Evolutionary conservation across 1,140 invertebrate species (phyloP), one percentile per base, ranked within the genome.

Genomic region (Drosophila mauritiana): DNA sequence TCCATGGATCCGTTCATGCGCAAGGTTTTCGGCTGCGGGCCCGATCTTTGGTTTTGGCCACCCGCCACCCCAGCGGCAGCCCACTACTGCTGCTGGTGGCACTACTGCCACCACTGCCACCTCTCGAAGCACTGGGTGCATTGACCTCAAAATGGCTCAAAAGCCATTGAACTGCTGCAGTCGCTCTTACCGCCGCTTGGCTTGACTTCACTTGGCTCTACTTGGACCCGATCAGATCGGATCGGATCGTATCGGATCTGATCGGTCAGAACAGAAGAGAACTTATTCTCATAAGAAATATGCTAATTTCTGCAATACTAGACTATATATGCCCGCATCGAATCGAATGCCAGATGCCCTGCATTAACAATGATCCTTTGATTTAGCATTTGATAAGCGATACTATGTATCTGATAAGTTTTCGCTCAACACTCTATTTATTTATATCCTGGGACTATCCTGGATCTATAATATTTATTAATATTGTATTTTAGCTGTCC

Each of bases 121-220:
- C 15, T 17, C 42, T 20, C n/a, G 15, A 42, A 7, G 43, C 34
- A 52, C 70, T 55, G 68, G 90, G 90, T 91, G 90, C 90, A 90
- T 91, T 91, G 90, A 83, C 90, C 90, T 91, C 77, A 83, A 91
- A 91, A 91, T 91, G 90, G 90, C 76, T 76, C 90, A 91, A 91
- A 91, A 79, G 90, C 90, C 90, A 77, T 91, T 91, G 90, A 91
- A 91, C 90, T 91, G 83, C 52, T 36, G 58, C 70, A 63, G 53
- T 45, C 25, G 46, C 70, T 39, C 51, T n/a, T 13, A 48, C 70
- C 25, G 42, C 8, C 39, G 37, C 56, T 25, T 20, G 42, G 42
- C 42, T 20, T 15, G 36, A 0, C 48, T 49, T 15, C 13, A n/a
- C 25, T 49, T 31, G n/a, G 25, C 17, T 53, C 15, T 15, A 5